Evolutionary conservation across 2,113 vertebrate genomes (phyloP).

Genomic region (Epinephelus moara): DNA sequence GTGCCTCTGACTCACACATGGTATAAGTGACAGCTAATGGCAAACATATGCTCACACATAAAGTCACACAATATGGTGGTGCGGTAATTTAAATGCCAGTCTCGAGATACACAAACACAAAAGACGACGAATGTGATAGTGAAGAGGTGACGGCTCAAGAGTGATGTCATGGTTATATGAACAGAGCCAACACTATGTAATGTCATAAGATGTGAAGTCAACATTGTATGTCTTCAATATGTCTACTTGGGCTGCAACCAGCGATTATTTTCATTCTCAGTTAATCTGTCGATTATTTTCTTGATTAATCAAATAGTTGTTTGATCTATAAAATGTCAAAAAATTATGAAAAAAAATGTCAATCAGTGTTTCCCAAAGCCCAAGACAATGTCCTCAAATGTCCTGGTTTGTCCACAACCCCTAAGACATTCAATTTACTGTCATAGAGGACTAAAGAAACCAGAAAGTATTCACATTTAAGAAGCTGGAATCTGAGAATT

Average conservation of each 20-base stretch:
- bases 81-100: slow-evolving; percentile 31
- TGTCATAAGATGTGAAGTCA: slow-evolving; percentile 25
- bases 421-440: too few relatives aligned
- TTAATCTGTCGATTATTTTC: too few relatives aligned
- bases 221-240: background rate
- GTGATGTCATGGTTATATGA: slow-evolving; percentile 32
- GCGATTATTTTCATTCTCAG: too few relatives aligned
- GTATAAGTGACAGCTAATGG: slow-evolving; percentile 50
- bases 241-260: background rate
- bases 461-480: too few relatives aligned
- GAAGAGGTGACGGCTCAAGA: background rate
- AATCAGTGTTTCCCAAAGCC: too few relatives aligned
- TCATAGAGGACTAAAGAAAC: too few relatives aligned
- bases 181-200: slow-evolving; percentile 6
- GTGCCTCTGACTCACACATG: slow-evolving; percentile 46
- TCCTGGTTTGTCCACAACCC: too few relatives aligned
- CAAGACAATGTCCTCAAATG: too few relatives aligned
- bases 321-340: too few relatives aligned
- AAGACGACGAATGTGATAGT: background rate
- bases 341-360: too few relatives aligned
- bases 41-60: slow-evolving; percentile 55
- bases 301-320: too few relatives aligned
- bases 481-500: too few relatives aligned
- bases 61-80: slow-evolving; percentile 9
- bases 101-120: slow-evolving; percentile 12